Evolutionary conservation across 2,797 vertebrate species (phyloP).

Genomic region (Mareca strepera): DNA sequence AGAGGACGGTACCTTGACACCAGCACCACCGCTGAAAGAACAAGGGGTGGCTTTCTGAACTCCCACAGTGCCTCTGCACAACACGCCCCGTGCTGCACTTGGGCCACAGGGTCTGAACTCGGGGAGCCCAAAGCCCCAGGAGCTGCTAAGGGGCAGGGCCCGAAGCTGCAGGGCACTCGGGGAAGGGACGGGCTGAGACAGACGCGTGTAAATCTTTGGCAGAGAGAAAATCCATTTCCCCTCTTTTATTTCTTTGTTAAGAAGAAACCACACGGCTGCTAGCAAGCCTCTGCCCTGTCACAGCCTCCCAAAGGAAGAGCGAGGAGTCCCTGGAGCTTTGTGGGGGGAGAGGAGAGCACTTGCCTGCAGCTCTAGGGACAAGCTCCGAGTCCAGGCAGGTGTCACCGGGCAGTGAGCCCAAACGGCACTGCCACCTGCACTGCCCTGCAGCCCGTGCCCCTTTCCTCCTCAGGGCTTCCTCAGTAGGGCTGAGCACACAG

Average conservation of each 20-base stretch:
- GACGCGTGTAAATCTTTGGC: not conserved
- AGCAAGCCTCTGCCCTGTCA: not conserved
- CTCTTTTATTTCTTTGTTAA: not conserved
- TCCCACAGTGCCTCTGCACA: not conserved
- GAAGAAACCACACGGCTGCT: not conserved
- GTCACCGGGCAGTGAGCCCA: not conserved
- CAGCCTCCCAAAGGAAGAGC: not conserved
- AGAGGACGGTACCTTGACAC: not conserved
- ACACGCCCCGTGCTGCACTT: not conserved
- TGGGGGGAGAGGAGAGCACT: not conserved
- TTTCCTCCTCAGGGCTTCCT: not conserved
- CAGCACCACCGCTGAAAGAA: not conserved
- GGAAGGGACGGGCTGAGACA: not conserved
- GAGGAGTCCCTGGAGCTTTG: accelerated
- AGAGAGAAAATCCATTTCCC: conserved; percentile 6
- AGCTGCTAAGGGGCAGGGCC: not conserved
- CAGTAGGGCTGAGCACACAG: accelerated
- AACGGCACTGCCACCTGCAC: not conserved
- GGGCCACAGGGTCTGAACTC: not conserved
- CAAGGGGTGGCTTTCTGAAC: not conserved
- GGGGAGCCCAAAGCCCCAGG: not conserved
- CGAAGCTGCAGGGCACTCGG: not conserved
- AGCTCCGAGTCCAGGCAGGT: not conserved
- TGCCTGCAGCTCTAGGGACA: not conserved
- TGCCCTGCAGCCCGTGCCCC: not conserved